Conservation (phyloP, 2,113 vertebrate species). For the Perca flavescens region DNA sequence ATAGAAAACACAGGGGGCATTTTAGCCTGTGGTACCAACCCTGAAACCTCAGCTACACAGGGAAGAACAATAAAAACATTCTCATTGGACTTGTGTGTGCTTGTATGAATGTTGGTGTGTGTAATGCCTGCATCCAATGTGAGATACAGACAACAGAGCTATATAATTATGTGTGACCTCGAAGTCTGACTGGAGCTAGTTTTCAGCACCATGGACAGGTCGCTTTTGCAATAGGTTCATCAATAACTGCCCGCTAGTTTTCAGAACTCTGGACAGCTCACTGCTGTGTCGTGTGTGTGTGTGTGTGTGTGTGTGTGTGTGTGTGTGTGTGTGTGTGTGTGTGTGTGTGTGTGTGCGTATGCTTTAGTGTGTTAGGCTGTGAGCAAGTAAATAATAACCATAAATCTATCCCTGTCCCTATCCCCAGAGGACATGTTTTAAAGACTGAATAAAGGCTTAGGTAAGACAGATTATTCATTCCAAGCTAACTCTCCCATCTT, state of each 20-base stretch:
- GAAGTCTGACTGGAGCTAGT: background rate
- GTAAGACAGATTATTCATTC: constrained; percentile 73
- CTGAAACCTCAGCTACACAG: constrained; percentile 62
- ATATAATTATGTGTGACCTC: constrained; percentile 7
- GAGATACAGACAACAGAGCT: constrained; percentile 38
- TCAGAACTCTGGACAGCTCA: constrained; percentile 69
- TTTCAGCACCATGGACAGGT: constrained; percentile 73
- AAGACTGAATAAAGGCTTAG: constrained; percentile 75
- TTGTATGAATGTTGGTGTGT: constrained; percentile 26
- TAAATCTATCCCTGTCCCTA: constrained; percentile 68
- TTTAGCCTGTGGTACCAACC: constrained; percentile 56
- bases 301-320: background rate
- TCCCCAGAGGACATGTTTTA: constrained; percentile 72
- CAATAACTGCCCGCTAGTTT: constrained; percentile 18
- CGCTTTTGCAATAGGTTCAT: background rate
- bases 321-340: background rate
- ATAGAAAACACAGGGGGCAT: constrained; percentile 60
- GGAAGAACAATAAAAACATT: constrained; percentile 66
- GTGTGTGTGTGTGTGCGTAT: background rate
- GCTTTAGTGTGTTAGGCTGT: background rate
- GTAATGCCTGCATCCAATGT: constrained; percentile 17
- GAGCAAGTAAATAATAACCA: constrained; percentile 75
- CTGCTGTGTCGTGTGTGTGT: background rate
- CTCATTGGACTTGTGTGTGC: constrained; percentile 32
- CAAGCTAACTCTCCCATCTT: constrained; percentile 58